These are phyloP conservation scores for Delia radicum DNA, from an alignment of 1,140 invertebrate species.

Conservation along the genomic window DNA sequence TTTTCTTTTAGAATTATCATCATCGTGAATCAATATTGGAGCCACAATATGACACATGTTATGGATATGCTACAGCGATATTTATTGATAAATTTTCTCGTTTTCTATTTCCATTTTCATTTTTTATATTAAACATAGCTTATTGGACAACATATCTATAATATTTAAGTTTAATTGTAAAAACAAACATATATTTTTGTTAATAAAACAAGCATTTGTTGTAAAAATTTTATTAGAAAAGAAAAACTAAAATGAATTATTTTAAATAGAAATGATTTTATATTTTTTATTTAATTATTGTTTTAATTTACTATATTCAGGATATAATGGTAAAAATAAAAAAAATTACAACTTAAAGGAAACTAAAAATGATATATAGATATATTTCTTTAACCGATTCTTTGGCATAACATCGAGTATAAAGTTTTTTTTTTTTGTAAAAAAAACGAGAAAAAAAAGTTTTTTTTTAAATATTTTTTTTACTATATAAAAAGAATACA, in stretches of 20 bases:
- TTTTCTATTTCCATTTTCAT: conserved; percentile 86
- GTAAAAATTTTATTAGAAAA: conserved; percentile 45
- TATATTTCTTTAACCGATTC: conserved; percentile 22
- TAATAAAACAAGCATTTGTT: conserved; percentile 40
- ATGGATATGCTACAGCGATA: conserved; percentile 79
- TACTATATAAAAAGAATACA: conserved; percentile 25
- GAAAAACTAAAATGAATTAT: neutral
- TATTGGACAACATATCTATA: conserved; percentile 86
- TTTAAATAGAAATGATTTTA: conserved; percentile 22
- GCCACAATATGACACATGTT: conserved; percentile 80
- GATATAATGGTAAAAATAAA: conserved; percentile 6
- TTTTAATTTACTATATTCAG: neutral
- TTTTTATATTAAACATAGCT: conserved; percentile 82
- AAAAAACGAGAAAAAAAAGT: conserved; percentile 4
- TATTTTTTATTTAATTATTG: conserved; percentile 12
- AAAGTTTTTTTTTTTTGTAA: conserved; percentile 17
- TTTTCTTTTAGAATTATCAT: conserved; percentile 35
- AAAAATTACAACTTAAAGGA: neutral
- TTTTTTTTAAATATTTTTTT: conserved; percentile 16
- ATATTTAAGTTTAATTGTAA: conserved; percentile 23
- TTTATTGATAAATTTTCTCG: conserved; percentile 84
- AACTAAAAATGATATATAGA: neutral
- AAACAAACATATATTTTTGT: neutral
- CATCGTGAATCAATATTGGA: conserved; percentile 57
- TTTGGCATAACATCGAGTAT: conserved; percentile 24